Evolutionary conservation across 30 jellyfish, hydroid and myxozoan species (phyloP), one percentile per base, ranked within the genome.

Genomic region (Sanderia malayensis): DNA sequence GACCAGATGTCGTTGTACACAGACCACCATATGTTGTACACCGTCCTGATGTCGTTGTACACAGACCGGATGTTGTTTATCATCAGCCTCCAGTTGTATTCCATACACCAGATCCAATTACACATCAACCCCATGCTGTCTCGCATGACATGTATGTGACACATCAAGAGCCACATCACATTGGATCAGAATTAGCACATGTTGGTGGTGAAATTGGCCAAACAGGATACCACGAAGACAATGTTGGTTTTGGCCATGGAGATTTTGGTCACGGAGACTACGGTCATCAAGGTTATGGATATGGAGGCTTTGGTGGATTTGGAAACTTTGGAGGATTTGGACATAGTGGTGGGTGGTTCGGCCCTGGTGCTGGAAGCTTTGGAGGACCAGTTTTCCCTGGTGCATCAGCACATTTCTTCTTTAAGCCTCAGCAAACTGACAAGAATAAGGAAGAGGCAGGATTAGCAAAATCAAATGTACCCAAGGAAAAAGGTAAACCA

Each of bases 81-180:
- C 96, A 86, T 70, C 96, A 86, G 41, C 88, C 96, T 6, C 96
- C 96, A 0, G 96, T 86, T 31, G 92, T 86, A 2, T 86, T 86
- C 88, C 74, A 86, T 68, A 86, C 96, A 4, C 96, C 96, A 0
- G 85, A 75, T 68, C 96, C 96, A 17, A 73, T 73, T 18, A 88
- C 70, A 45, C 86, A 88, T 79, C 83, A 66, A 37, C 92, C 94
- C 27, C 87, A 61, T 33, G 87, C 85, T 28, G 89, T 88, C 8
- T 88, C 97, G 26, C 95, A 88, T 47, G 94, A 88, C 34, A 80
- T 74, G 95, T 88, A 80, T 69, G 94, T 88, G 3, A 67, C 91
- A 22, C 97, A 81, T 26, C 74, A 49, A 25, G 92, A 55, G 33
- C 96, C 96, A 18, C 70, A 71, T 30, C 87, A 75, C 55, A 79